Evolutionary conservation across 2,797 vertebrate species (phyloP).

Genomic region (Myripristis jacobus): DNA sequence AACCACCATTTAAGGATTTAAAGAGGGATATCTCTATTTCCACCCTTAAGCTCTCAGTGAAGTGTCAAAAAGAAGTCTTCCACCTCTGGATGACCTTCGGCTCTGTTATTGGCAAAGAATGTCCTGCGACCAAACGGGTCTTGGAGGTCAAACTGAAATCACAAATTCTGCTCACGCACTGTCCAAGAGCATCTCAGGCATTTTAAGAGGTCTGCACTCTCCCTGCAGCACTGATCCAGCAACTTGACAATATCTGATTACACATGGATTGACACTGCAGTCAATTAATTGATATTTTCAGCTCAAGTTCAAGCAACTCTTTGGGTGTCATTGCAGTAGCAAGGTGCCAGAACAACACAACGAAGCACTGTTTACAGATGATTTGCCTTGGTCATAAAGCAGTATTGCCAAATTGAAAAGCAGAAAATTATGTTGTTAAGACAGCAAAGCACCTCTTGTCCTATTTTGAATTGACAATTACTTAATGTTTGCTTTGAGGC

Average conservation of each 20-base stretch:
- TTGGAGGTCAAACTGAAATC: constrained; percentile 50
- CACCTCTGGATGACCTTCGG: constrained; percentile 26
- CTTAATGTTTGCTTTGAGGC: constrained; percentile 62
- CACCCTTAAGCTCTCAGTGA: constrained; percentile 52
- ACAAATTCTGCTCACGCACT: constrained; percentile 36
- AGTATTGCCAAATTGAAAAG: constrained; percentile 66
- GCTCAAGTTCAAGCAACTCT: constrained; percentile 9
- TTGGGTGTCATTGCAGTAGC: constrained; percentile 25
- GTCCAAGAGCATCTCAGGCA: constrained; percentile 40
- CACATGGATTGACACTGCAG: constrained; percentile 21
- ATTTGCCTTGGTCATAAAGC: constrained; percentile 55
- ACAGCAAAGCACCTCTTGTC: constrained; percentile 6
- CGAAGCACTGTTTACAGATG: constrained; percentile 59
- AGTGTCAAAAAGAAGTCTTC: constrained; percentile 50
- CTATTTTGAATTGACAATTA: constrained; percentile 46
- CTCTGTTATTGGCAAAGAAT: constrained; percentile 13
- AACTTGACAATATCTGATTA: constrained; percentile 21
- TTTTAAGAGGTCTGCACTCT: constrained; percentile 8
- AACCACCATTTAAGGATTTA: constrained; percentile 69
- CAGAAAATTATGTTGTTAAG: constrained; percentile 62
- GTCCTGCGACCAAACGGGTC: neutral
- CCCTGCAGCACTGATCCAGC: constrained; percentile 34
- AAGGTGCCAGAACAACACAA: constrained; percentile 43
- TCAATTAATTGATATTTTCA: constrained; percentile 42
- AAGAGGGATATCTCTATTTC: constrained; percentile 66